Percentiles rank a stretch among this genome's conserved stretches.
Evolutionary conservation across 2,797 vertebrate genomes (phyloP).

Genomic region (Euthynnus affinis): DNA sequence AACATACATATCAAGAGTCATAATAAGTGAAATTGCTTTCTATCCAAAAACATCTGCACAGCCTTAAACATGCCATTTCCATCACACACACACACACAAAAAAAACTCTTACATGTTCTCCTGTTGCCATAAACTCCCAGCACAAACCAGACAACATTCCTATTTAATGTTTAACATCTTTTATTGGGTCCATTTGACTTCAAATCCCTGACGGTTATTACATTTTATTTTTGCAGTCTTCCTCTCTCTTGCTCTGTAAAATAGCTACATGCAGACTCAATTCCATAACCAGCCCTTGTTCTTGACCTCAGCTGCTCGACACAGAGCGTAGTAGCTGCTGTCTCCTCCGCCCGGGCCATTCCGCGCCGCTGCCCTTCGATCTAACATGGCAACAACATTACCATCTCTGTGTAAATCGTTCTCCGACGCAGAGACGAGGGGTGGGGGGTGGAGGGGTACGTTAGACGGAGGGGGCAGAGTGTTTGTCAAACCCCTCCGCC

Average conservation of each 20-base stretch:
- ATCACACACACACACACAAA: neutral
- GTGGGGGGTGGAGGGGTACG: conserved; percentile 76
- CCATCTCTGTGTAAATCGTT: conserved; percentile 82
- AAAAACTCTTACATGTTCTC: neutral
- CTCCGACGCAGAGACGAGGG: conserved; percentile 78
- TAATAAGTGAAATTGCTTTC: neutral
- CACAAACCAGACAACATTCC: conserved; percentile 29
- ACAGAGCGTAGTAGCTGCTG: conserved; percentile 5
- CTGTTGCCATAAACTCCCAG: too few relatives aligned
- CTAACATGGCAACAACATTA: conserved; percentile 84
- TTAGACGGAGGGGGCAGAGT: conserved; percentile 52
- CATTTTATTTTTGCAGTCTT: conserved; percentile 24
- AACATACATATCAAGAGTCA: neutral
- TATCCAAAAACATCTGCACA: neutral
- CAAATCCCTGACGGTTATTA: conserved; percentile 64
- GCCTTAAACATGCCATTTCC: neutral
- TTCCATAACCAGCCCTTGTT: conserved; percentile 67
- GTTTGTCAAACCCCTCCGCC: conserved; percentile 69
- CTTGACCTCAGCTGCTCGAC: conserved; percentile 61
- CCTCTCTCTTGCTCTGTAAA: conserved; percentile 46
- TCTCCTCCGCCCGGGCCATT: conserved; percentile 76
- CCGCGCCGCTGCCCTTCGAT: conserved; percentile 77
- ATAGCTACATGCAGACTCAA: conserved; percentile 76
- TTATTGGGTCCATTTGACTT: conserved; percentile 70
- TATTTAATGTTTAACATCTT: conserved; percentile 52